Evolutionary conservation across 2,888 invertebrate genomes (phyloP), one percentile per base, ranked within the genome.

Genomic region (Lasius platythorax): DNA sequence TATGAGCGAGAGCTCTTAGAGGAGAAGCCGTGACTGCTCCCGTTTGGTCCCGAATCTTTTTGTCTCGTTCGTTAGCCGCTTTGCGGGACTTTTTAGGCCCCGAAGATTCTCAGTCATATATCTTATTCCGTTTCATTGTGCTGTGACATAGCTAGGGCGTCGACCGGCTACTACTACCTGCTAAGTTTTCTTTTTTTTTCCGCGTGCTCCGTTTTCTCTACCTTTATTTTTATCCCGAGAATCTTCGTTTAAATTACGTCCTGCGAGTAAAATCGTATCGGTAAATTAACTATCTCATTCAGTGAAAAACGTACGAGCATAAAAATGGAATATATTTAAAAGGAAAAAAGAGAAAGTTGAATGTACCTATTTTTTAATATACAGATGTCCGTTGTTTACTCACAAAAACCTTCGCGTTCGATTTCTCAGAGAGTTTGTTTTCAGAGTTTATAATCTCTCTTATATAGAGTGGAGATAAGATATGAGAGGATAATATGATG

Each of bases 111-210:
- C 84, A 89, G 89, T 91, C 92, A 91, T 93, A 93, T 92, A 93
- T 93, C 92, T 93, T 91, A 91, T 91, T 91, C 87, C 88, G 88
- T 86, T 89, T 88, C 84, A 91, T 91, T 90, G 89, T 91, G 87
- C 88, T 82, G 72, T 76, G 85, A 63, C 82, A 75, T 68, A 67
- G 82, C 12, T 87, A 81, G 88, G 90, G 87, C 89, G 88, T 88
- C 90, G 91, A 92, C 92, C 92, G 90, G 76, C 85, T 76, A 86
- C 88, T 87, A 82, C 91, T 94, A 94, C 94, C 94, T 93, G 94
- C 93, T 92, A 91, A 91, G 92, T 90, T 91, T 85, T 68, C 23
- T 23, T 85, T 89, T 87, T 87, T 87, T 43, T 37, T 5, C 6
- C 37, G 3, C 37, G 12, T 66, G 84, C 53, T n/a, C n/a, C n/a